phyloP scores from a whole-genome alignment of 92 coral and sea anemone species.

The Epizoanthus ramosus region DNA sequence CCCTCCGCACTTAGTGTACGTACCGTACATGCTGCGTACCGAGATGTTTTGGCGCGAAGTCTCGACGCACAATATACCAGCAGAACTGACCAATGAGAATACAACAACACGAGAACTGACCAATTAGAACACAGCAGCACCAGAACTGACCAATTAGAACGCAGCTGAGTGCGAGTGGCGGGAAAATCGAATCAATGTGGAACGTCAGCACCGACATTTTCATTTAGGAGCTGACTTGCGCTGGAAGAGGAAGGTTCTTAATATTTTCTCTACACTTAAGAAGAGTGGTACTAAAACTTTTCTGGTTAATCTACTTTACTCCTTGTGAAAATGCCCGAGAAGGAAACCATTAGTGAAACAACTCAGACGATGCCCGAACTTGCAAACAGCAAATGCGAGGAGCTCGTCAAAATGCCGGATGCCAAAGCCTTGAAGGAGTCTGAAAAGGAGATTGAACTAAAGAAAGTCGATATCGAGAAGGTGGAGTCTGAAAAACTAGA shows the following conservation, averaged over 20 bases:
- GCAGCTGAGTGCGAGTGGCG: not conserved
- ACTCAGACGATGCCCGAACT: constrained; percentile 5
- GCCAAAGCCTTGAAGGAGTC: not conserved
- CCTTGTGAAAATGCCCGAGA: constrained; percentile 29
- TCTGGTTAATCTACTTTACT: not conserved
- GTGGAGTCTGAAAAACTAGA: constrained; percentile 55
- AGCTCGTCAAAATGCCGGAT: not conserved
- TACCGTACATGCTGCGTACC: too few species aligned
- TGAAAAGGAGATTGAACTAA: constrained; percentile 20
- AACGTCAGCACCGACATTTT: not conserved
- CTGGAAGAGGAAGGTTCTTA: not conserved
- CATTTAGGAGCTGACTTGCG: not conserved
- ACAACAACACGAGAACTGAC: too few species aligned
- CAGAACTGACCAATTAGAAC: constrained; percentile 18
- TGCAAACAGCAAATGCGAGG: constrained; percentile 12
- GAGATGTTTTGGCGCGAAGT: too few species aligned
- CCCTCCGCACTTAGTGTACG: too few species aligned
- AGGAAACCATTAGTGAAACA: constrained; percentile 46
- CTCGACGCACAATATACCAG: too few species aligned
- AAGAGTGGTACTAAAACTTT: not conserved
- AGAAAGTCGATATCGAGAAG: constrained; percentile 36
- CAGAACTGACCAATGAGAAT: too few species aligned
- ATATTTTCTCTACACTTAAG: not conserved
- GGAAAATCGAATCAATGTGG: not conserved
- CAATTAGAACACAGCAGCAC: not conserved